Evolutionary conservation across 1,140 invertebrate species (phyloP).

Genomic region (Oncopodura yosiiana): DNA sequence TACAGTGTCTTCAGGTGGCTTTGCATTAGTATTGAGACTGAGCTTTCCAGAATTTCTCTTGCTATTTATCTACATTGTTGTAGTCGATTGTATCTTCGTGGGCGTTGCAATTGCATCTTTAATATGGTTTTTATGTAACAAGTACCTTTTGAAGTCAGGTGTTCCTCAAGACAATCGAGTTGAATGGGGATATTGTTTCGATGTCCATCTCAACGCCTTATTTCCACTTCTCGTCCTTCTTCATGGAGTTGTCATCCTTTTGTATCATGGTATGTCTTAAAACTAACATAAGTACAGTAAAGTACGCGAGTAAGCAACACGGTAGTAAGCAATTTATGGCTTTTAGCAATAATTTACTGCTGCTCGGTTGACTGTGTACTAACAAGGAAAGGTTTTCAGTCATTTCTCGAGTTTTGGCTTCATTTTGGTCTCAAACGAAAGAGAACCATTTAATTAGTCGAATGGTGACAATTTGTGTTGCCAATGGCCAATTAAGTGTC

Average conservation of each 20-base stretch:
- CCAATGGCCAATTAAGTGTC: no score
- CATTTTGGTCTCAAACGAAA: no score
- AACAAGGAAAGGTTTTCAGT: no score
- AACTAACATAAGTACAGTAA: no score
- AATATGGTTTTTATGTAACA: constrained; percentile 83
- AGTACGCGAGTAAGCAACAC: no score
- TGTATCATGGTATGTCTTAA: constrained; percentile 72
- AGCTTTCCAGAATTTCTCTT: constrained; percentile 65
- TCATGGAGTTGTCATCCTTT: constrained; percentile 82
- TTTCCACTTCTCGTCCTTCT: constrained; percentile 89
- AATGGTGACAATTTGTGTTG: no score
- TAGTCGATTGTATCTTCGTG: constrained; percentile 85
- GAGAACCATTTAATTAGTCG: no score
- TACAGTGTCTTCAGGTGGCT: constrained; percentile 80
- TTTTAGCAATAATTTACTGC: no score
- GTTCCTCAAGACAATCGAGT: constrained; percentile 60
- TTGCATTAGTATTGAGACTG: constrained; percentile 70
- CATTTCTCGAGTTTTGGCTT: no score
- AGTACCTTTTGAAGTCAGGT: constrained; percentile 65
- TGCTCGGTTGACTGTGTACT: no score
- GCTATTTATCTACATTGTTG: constrained; percentile 84
- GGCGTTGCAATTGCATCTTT: constrained; percentile 79
- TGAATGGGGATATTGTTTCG: constrained; percentile 98
- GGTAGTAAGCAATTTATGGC: no score
- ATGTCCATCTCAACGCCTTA: constrained; percentile 97